Evolutionary conservation across 1,140 invertebrate genomes (phyloP).

Genomic region (Ostrea edulis): DNA sequence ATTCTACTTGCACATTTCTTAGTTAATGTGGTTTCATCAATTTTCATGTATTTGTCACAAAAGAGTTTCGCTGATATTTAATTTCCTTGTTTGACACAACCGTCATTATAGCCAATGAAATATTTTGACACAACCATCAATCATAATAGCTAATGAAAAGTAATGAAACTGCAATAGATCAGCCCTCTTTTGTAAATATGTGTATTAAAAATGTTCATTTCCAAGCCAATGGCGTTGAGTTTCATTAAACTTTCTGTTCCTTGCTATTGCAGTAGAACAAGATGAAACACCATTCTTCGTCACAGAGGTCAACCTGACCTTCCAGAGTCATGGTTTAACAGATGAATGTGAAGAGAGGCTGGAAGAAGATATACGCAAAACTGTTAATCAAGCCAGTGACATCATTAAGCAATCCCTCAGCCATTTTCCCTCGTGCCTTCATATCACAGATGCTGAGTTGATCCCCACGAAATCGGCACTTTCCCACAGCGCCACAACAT

Average conservation of each 20-base stretch:
- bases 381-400: neutral
- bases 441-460: neutral
- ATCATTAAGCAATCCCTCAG: neutral
- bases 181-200: neutral
- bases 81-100: neutral
- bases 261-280: neutral
- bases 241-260: neutral
- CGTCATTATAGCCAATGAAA: neutral
- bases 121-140: neutral
- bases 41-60: too few species aligned
- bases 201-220: neutral
- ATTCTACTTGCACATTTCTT: neutral
- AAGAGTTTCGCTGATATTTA: neutral
- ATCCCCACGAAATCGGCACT: neutral
- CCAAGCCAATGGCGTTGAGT: neutral
- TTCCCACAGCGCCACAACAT: neutral
- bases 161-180: neutral
- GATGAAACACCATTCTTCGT: slow-evolving; percentile 10
- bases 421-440: neutral
- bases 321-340: neutral
- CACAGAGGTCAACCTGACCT: neutral
- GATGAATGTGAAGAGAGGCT: neutral
- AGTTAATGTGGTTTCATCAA: neutral
- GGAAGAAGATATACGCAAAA: neutral
- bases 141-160: neutral